Conservation (phyloP, 2,888 invertebrate species). For the Trichogramma evanescens region DNA sequence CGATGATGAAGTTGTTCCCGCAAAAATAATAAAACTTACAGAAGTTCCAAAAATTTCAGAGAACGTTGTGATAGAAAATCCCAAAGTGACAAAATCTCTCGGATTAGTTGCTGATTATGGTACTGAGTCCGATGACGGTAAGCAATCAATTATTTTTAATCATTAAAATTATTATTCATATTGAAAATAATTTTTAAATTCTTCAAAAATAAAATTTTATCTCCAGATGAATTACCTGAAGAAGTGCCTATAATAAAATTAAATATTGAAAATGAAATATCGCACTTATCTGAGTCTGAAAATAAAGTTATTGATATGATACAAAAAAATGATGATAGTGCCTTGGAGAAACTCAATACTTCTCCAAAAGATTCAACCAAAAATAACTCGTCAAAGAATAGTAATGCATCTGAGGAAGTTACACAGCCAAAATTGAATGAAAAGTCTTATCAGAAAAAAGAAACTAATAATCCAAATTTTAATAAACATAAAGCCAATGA, state of each 20-base stretch:
- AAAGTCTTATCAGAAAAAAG: not conserved
- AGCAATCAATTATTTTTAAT: not conserved
- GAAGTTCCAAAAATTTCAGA: not conserved
- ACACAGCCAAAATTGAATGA: not conserved
- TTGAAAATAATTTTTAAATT: not conserved
- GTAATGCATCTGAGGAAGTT: slow-evolving; percentile 7
- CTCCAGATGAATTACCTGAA: slow-evolving; percentile 34
- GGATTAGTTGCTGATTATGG: slow-evolving; percentile 39
- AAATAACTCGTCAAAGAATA: not conserved
- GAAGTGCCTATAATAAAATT: slow-evolving; percentile 36
- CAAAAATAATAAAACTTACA: not conserved
- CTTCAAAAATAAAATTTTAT: slow-evolving; percentile 4
- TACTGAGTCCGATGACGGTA: slow-evolving; percentile 36
- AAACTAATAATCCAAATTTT: not conserved
- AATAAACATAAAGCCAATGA: not conserved
- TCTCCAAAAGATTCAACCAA: not conserved
- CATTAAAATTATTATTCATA: slow-evolving; percentile 1
- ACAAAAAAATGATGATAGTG: not conserved
- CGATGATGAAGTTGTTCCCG: not conserved
- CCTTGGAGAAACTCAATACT: not conserved
- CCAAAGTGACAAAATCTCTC: not conserved
- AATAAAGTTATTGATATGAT: not conserved
- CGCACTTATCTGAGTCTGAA: slow-evolving; percentile 1
- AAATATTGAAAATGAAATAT: slow-evolving; percentile 20
- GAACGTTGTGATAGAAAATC: not conserved